A percentile compares a stretch with the other conserved stretches of the same genome.
These are phyloP conservation scores for Sebastes melanostomus DNA, from an alignment of 2,797 vertebrate genomes.

Conservation along the genomic window DNA sequence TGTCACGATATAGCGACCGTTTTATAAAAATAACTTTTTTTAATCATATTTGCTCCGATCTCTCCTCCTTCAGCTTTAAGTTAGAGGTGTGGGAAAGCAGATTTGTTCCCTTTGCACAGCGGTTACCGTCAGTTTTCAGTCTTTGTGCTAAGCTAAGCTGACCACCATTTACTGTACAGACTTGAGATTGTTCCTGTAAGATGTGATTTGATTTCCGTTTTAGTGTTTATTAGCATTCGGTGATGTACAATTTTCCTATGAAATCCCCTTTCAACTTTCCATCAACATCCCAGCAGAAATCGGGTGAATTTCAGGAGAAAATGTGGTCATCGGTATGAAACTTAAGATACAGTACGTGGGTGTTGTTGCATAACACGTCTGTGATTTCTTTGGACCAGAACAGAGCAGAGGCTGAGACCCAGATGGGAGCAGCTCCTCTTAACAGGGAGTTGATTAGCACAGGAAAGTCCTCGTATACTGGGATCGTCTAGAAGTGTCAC, in stretches of 20 bases:
- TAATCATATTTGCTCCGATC: no score
- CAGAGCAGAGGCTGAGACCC: constrained; percentile 2
- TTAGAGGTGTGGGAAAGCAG: no score
- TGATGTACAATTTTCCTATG: neutral
- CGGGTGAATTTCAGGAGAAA: neutral
- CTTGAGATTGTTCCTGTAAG: neutral
- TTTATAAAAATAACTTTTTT: no score
- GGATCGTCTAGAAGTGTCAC: constrained; percentile 60
- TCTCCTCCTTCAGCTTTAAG: no score
- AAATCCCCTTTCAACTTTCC: constrained; percentile 25
- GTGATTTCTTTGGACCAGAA: constrained; percentile 49
- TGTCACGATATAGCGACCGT: no score
- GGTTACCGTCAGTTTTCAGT: no score
- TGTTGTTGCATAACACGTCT: constrained; percentile 59
- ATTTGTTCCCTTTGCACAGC: no score
- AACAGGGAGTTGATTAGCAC: constrained; percentile 18
- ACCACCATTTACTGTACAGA: no score
- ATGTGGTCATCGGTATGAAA: constrained; percentile 42
- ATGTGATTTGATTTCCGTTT: neutral
- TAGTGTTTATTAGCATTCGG: neutral
- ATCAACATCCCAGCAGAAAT: constrained; percentile 32
- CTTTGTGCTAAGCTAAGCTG: no score
- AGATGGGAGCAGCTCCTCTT: constrained; percentile 9
- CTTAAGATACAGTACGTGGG: constrained; percentile 42
- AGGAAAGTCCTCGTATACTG: constrained; percentile 65